Evolutionary conservation across 2,113 vertebrate genomes (phyloP).

Genomic region (Piaya cayana): DNA sequence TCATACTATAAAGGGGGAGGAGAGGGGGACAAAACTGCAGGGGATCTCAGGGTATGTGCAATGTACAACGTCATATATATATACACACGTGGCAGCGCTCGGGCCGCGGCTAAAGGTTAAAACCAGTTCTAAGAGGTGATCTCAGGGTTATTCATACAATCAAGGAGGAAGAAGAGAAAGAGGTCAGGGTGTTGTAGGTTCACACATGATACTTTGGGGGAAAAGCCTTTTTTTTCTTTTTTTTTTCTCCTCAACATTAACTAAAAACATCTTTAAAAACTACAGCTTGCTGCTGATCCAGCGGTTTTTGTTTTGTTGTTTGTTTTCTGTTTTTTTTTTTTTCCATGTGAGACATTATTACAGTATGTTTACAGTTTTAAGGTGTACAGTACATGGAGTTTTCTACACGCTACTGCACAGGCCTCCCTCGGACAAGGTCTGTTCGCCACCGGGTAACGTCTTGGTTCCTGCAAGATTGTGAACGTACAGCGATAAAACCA

Average conservation of each 20-base stretch:
- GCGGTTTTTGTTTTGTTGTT: constrained; percentile 67
- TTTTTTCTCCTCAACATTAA: constrained; percentile 90
- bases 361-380: constrained; percentile 96
- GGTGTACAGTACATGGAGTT: constrained; percentile 94
- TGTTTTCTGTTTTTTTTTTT: constrained; percentile 53
- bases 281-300: constrained; percentile 95
- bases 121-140: constrained; percentile 99
- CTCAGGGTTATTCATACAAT: constrained; percentile 99
- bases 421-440: constrained; percentile 89
- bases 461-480: constrained; percentile 87
- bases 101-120: constrained; percentile 96
- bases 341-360: constrained; percentile 95
- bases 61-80: constrained; percentile 99
- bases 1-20: constrained; percentile 81
- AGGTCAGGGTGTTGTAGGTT: constrained; percentile 99
- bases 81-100: constrained; percentile 97
- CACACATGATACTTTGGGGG: constrained; percentile 99
- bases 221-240: constrained; percentile 85
- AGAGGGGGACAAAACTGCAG: constrained; percentile 87
- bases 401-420: constrained; percentile 99
- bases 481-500: constrained; percentile 91
- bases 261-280: constrained; percentile 99
- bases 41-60: constrained; percentile 89
- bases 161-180: constrained; percentile 98
- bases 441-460: constrained; percentile 87